Evolutionary conservation across 2,797 vertebrate species (phyloP).

Genomic region (Hipposideros larvatus): DNA sequence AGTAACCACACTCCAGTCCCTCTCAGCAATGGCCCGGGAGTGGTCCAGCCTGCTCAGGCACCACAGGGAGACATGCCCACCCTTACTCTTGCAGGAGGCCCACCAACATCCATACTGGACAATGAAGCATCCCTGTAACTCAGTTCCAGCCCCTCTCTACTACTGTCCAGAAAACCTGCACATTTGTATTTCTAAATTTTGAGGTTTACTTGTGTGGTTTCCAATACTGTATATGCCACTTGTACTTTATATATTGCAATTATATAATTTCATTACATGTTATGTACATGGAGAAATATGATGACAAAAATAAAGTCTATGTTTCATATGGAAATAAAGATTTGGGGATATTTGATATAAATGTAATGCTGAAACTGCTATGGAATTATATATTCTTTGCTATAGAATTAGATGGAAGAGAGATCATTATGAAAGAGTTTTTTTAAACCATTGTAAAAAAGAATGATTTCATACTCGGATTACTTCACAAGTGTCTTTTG

Average conservation of each 20-base stretch:
- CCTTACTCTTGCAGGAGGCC: neutral
- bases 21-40: neutral
- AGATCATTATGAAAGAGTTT: neutral
- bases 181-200: neutral
- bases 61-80: neutral
- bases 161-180: neutral
- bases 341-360: neutral
- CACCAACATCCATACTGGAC: neutral
- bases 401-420: neutral
- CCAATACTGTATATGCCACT: neutral
- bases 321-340: neutral
- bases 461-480: neutral
- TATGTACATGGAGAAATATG: neutral
- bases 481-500: neutral
- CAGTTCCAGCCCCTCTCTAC: neutral
- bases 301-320: neutral
- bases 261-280: neutral
- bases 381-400: slow-evolving; percentile 18
- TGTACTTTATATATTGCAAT: neutral
- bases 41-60: neutral
- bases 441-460: neutral
- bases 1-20: neutral
- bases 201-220: neutral
- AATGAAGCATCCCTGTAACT: neutral
- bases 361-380: neutral